Evolutionary conservation across 2,888 invertebrate species (phyloP).

Genomic region (Cyclophora albipunctata): DNA sequence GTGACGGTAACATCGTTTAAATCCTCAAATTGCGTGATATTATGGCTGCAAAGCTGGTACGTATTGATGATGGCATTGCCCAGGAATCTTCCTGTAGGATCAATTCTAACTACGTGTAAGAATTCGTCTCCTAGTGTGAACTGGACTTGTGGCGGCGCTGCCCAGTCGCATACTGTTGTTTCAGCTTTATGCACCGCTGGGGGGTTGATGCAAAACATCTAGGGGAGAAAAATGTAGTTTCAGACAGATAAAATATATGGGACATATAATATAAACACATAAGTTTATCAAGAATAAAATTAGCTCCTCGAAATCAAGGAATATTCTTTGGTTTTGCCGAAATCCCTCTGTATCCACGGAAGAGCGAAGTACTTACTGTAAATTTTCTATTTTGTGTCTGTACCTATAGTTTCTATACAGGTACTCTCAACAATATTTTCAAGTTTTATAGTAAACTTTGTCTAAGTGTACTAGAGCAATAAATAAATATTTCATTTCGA

Average conservation of each 20-base stretch:
- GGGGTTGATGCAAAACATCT: conserved; percentile 57
- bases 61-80: conserved; percentile 58
- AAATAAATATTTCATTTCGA: no score
- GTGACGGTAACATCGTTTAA: conserved; percentile 6
- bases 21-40: conserved; percentile 18
- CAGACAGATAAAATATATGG: background rate
- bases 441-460: no score
- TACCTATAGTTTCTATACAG: no score
- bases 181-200: conserved; percentile 45
- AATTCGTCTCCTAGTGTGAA: conserved; percentile 56
- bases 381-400: no score
- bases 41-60: conserved; percentile 51
- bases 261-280: no score
- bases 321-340: no score
- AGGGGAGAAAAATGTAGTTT: conserved; percentile 16
- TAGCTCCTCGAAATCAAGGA: no score
- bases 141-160: conserved; percentile 52
- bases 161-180: conserved; percentile 58
- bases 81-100: conserved; percentile 41
- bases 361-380: background rate
- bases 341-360: no score
- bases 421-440: no score
- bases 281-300: no score
- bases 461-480: no score
- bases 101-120: conserved; percentile 53